Evolutionary conservation across 2,113 vertebrate genomes (phyloP).

Genomic region (Chamaea fasciata): DNA sequence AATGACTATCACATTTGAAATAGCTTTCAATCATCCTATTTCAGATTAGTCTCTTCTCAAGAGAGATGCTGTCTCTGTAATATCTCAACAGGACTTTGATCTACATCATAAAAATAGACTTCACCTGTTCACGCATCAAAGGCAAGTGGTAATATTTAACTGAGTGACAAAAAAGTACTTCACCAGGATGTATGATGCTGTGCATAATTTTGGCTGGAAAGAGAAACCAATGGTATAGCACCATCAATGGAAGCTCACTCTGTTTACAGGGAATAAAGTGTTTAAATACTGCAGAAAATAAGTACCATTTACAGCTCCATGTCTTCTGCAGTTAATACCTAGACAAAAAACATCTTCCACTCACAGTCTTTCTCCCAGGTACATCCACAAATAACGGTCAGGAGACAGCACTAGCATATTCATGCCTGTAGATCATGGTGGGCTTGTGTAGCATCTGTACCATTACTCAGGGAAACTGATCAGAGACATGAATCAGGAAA

Average conservation of each 20-base stretch:
- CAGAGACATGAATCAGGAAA: not conserved
- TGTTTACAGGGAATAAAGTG: not conserved
- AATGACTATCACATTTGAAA: not conserved
- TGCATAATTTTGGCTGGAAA: not conserved
- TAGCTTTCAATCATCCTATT: not conserved
- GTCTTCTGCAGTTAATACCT: not conserved
- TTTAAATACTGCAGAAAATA: not conserved
- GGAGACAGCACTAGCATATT: not conserved
- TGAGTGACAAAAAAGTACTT: not conserved
- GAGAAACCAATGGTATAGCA: not conserved
- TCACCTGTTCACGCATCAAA: not conserved
- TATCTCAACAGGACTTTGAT: not conserved
- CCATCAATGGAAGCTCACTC: not conserved
- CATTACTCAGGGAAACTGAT: not conserved
- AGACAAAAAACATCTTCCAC: not conserved
- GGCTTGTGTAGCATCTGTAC: not conserved
- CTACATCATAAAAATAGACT: not conserved
- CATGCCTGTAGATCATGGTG: not conserved
- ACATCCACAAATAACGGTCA: not conserved
- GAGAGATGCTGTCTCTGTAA: not conserved
- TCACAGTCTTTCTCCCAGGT: not conserved
- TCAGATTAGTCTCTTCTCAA: not conserved
- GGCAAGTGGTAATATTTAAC: not conserved
- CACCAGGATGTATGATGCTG: not conserved
- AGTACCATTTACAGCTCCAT: not conserved